A percentile compares a stretch with the other conserved stretches of the same genome.
phyloP scores from a whole-genome alignment of 2,797 vertebrate genomes.

The Spinus pinus region DNA sequence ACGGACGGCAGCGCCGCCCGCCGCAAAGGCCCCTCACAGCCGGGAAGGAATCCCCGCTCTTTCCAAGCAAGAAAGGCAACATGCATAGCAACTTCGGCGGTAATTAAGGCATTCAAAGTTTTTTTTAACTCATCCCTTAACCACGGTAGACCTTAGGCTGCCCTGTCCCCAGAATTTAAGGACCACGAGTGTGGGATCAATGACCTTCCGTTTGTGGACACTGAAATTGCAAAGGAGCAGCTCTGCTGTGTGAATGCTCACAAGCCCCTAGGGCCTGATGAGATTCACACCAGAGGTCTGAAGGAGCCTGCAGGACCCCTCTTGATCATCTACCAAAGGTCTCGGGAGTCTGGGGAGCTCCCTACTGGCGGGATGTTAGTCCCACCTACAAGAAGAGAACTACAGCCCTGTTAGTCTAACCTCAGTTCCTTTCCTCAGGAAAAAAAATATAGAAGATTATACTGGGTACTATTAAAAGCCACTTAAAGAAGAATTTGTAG shows the following conservation, averaged over 20 bases:
- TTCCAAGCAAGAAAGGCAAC: neutral
- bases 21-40: accelerated
- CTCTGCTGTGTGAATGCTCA: neutral
- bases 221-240: neutral
- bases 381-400: neutral
- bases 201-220: accelerated
- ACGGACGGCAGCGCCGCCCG: accelerated
- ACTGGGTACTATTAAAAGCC: neutral
- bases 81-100: too few species aligned
- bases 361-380: neutral
- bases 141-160: neutral
- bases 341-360: neutral
- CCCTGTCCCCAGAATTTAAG: neutral
- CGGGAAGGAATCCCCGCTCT: neutral
- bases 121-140: neutral
- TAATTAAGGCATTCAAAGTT: neutral
- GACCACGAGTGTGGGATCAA: neutral
- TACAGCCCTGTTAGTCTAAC: neutral
- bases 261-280: neutral
- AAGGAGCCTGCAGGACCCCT: neutral
- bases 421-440: neutral
- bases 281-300: neutral
- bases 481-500: neutral
- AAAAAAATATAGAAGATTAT: neutral
- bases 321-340: neutral